Percentiles rank a stretch among this genome's conserved stretches.
Conservation (phyloP, 2,113 vertebrate species). For the Actenoides hombroni region DNA sequence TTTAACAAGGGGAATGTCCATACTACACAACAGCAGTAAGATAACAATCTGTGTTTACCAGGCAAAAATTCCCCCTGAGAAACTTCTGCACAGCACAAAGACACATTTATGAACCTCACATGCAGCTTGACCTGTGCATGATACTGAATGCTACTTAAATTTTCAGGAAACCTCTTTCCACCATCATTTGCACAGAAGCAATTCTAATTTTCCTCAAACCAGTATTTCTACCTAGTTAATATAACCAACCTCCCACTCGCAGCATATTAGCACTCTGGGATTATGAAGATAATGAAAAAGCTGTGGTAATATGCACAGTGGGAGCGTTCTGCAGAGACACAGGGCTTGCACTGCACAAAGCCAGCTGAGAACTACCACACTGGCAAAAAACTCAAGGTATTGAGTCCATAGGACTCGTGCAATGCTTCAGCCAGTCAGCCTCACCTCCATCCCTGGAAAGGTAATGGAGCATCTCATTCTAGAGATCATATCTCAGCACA, state of each 20-base stretch:
- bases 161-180: neutral
- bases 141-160: neutral
- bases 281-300: neutral
- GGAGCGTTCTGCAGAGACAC: neutral
- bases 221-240: neutral
- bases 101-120: neutral
- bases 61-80: neutral
- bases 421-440: neutral
- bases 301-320: neutral
- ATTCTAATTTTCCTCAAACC: neutral
- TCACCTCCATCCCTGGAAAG: too few relatives aligned
- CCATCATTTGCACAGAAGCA: neutral
- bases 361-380: neutral
- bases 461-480: too few relatives aligned
- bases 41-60: neutral
- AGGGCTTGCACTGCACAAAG: neutral
- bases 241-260: neutral
- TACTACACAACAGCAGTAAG: neutral
- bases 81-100: neutral
- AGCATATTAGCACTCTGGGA: rapidly evolving
- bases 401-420: neutral
- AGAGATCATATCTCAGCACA: too few relatives aligned
- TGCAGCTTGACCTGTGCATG: neutral
- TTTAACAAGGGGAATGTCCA: neutral
- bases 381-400: neutral